Evolutionary conservation across 2,888 invertebrate species (phyloP), one percentile per base, ranked within the genome.

Genomic region (Drosophila testacea): DNA sequence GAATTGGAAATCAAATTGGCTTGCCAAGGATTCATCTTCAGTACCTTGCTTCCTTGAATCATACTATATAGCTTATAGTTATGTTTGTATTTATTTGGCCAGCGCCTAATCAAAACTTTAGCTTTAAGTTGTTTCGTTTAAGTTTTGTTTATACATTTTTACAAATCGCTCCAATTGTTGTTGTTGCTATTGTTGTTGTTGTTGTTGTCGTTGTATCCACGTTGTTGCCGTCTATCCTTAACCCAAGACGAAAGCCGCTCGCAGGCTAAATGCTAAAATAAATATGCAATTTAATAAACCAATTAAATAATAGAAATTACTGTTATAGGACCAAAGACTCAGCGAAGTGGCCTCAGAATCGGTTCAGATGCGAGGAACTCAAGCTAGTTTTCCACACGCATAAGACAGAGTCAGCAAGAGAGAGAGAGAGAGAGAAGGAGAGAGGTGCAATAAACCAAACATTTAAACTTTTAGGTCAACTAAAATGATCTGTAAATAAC

Each of bases 311-410:
- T 22, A 16, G 7, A 41, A 16, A 22, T 22, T 22, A 22, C 22
- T 22, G 22, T 22, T 22, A 22, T 22, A 3, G 22, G 16, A 16
- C 16, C 16, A 16, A 16, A 16, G 16, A 16, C 16, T 16, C 16
- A 16, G 96, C 90, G 91, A 93, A 70, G 94, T 97, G 55, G 98
- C 99, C 2, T 94, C 97, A 0, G 93, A 95, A 61, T 96, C 97
- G 38, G 98, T 98, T 4, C 95, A 95, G 59, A 5, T 59, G 38
- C 73, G 47, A 0, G 85, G 85, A 5, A 83, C 79, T 0, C 85
- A 85, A 38, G 27, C 79, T 1, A 84, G 84, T 10, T 76, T 73
- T 44, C 79, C 81, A 6, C 22, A 32, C 16, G 63, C 60, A 4
- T 67, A n/a, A 62, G 28, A 46, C 30, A 38, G 30, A 41, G 32